Evolutionary conservation across 2,797 vertebrate species (phyloP), one percentile per base, ranked within the genome.

Genomic region (Centroberyx gerrardi): DNA sequence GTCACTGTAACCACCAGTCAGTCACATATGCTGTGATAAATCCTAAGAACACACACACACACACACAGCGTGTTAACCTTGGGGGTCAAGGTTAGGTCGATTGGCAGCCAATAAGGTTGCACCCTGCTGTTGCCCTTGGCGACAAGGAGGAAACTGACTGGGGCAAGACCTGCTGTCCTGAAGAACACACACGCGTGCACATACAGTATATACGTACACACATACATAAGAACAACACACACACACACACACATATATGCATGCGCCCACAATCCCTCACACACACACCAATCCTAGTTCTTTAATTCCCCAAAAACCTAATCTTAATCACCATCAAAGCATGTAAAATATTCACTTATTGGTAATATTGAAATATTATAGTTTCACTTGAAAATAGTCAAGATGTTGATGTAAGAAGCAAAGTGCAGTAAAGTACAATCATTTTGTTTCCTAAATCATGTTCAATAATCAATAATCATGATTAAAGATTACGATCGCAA

Each of bases 111-210:
- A 87, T 72, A 44, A 70, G 80, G 67, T 62, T 72, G 76, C 63
- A 83, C 70, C 88, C 87, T 84, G 82, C 90, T 88, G 91, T 88
- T 91, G 89, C 90, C 87, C 89, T 91, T 91, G 91, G 88, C 84
- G 59, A 86, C 75, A 54, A 77, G 78, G 54, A 80, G 78, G 81
- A 88, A 80, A 69, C 75, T 71, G 80, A 82, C 75, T 56, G 74
- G 75, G 72, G 63, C 64, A 81, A 29, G 68, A 83, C 78, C 82
- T 76, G 83, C 84, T 91, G 83, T 68, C 73, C 53, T 22, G 18
- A 60, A 31, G 49, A 29, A 48, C 53, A 27, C 49, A 55, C 40
- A 59, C 59, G 17, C 44, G 60, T 46, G 60, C 36, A 44, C 36
- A 62, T 22, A 38, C 38, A 58, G 28, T 54, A 67, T 44, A 52